Evolutionary conservation across 2,113 vertebrate species (phyloP).

Genomic region (Nematolebias whitei): DNA sequence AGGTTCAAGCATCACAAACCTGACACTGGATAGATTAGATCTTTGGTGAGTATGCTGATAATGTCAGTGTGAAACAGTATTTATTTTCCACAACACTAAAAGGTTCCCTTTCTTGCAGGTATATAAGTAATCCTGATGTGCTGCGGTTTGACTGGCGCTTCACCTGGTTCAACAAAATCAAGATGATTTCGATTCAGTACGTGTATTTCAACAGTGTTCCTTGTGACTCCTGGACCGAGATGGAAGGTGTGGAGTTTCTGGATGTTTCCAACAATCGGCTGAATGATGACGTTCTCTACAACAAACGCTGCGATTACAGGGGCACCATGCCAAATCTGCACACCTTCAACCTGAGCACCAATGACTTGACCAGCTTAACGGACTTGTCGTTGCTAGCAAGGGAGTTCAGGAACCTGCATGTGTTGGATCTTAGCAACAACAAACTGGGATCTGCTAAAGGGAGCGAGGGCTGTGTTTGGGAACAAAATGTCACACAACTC

Average conservation of each 20-base stretch:
- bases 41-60: constrained; percentile 70
- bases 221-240: constrained; percentile 82
- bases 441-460: constrained; percentile 57
- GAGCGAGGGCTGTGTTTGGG: constrained; percentile 74
- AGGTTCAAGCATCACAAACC: constrained; percentile 59
- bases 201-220: constrained; percentile 86
- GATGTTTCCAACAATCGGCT: constrained; percentile 81
- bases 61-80: background rate
- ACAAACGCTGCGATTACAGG: constrained; percentile 74
- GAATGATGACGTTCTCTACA: constrained; percentile 69
- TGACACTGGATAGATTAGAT: constrained; percentile 74
- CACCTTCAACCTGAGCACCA: constrained; percentile 72
- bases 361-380: constrained; percentile 75
- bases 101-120: constrained; percentile 64
- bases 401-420: constrained; percentile 72
- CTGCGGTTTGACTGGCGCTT: constrained; percentile 88
- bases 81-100: background rate
- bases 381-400: constrained; percentile 68
- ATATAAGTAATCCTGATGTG: constrained; percentile 87
- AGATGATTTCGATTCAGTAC: constrained; percentile 74
- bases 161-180: constrained; percentile 82
- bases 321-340: constrained; percentile 70
- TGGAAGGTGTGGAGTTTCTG: constrained; percentile 70
- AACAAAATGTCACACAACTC: constrained; percentile 71
- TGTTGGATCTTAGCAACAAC: constrained; percentile 82